Evolutionary conservation across 2,113 vertebrate genomes (phyloP).

Genomic region (Mustelus asterias): DNA sequence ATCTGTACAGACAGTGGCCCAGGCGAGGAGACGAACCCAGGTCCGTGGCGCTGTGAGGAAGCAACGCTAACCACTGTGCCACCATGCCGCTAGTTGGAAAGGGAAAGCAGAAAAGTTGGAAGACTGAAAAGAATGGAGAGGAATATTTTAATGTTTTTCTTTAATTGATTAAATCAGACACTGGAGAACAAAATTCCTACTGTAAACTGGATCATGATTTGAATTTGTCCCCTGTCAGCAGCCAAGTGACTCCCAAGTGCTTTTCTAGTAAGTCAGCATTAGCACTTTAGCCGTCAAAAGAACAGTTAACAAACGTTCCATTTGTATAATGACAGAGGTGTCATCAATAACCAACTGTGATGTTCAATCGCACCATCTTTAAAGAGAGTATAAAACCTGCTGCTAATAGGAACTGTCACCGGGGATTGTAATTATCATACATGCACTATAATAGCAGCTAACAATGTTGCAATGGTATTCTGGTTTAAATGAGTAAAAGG

Average conservation of each 20-base stretch:
- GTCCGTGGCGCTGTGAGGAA: no score
- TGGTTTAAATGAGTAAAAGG: background rate
- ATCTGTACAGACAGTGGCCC: no score
- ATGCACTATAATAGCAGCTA: background rate
- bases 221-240: background rate
- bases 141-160: background rate
- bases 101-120: background rate
- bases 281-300: background rate
- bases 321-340: background rate
- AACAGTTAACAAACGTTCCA: background rate
- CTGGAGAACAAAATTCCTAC: background rate
- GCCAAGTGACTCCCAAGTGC: background rate
- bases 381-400: background rate
- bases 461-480: slow-evolving; percentile 1
- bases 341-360: background rate
- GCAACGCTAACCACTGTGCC: no score
- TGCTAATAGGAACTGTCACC: background rate
- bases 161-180: background rate
- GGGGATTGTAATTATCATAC: background rate
- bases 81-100: background rate
- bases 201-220: background rate
- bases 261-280: background rate
- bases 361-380: background rate
- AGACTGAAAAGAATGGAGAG: background rate
- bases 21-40: no score